Percentiles rank a stretch among this genome's conserved stretches.
These are phyloP conservation scores for Dallia pectoralis DNA, from an alignment of 2,797 vertebrate species.

Conservation along the genomic window DNA sequence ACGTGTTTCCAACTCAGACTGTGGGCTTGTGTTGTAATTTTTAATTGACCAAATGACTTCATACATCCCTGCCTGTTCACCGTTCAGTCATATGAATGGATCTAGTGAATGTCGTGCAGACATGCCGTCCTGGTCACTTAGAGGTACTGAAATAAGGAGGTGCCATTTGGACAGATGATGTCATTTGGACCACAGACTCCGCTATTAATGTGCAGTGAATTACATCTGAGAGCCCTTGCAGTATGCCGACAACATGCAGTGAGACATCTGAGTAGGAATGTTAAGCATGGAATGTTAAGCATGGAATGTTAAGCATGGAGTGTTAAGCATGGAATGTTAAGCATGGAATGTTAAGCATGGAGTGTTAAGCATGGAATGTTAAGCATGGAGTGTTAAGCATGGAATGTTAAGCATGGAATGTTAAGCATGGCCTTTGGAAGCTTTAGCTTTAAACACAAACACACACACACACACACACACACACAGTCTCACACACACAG, in stretches of 20 bases:
- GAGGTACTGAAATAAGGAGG: not conserved
- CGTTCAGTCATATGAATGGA: not conserved
- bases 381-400: no score
- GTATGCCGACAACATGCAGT: not conserved
- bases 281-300: not conserved
- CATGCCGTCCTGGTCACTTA: not conserved
- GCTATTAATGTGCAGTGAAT: constrained; percentile 14
- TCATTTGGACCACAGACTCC: not conserved
- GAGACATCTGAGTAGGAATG: not conserved
- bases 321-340: no score
- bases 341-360: no score
- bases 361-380: no score
- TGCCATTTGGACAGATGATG: not conserved
- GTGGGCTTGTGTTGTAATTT: constrained; percentile 15
- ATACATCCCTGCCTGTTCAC: not conserved
- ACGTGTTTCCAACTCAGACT: constrained; percentile 16
- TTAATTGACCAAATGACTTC: constrained; percentile 29
- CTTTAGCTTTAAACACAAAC: not conserved
- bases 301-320: no score
- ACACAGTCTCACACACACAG: not conserved
- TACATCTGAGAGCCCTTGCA: constrained; percentile 16
- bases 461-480: not conserved
- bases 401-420: no score
- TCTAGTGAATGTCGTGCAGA: constrained; percentile 11
- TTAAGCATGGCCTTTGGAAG: not conserved